Base-by-base conservation (phyloP, 2,797 vertebrate species). In the Astyanax mexicanus region DNA sequence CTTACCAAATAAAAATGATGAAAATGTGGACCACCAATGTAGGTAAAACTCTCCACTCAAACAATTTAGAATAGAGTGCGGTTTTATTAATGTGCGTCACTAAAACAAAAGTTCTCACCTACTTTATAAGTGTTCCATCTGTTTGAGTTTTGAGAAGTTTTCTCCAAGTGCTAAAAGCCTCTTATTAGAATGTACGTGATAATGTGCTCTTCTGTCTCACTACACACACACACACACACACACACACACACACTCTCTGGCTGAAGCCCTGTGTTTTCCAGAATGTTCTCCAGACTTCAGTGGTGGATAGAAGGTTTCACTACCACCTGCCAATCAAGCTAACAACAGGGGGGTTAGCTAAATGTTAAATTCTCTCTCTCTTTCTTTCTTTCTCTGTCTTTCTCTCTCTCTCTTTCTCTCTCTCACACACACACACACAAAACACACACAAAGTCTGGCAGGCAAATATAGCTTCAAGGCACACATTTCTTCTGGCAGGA, bases 251-350 rank as follows among this genome's bases (percentile, higher is more conserved):
- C 29, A 32, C 2, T 2, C n/a, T 10, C n/a, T 40, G 9, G 37
- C 35, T 62, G 19, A 23, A 6, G 21, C 19, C 12, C 61, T 44
- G 11, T 15, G 38, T 64, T 9, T 64, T 64, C 23, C 23, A 25
- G 40, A 64, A 25, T 25, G 15, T 44, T 64, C 21, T 21, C 12
- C 13, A 44, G 40, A 4, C 23, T 25, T 44, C 23, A 17, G 40
- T 6, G 3, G 61, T 15, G 61, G 1, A 17, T 17, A 8, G 3
- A 44, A 44, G 4, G 23, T 44, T 21, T 15, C 23, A 6, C 38
- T 44, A 23, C 38, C 13, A 45, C 23, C 61, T 64, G 61, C 64
- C 61, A 44, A 40, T 61, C 32, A 40, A 64, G 40, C 27, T 57
- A 54, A 6, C 25, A 12, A 27, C 15, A 55, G 25, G 3, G 27